Conservation (phyloP, 2,888 invertebrate species). For the Drosophila multiciliata region DNA sequence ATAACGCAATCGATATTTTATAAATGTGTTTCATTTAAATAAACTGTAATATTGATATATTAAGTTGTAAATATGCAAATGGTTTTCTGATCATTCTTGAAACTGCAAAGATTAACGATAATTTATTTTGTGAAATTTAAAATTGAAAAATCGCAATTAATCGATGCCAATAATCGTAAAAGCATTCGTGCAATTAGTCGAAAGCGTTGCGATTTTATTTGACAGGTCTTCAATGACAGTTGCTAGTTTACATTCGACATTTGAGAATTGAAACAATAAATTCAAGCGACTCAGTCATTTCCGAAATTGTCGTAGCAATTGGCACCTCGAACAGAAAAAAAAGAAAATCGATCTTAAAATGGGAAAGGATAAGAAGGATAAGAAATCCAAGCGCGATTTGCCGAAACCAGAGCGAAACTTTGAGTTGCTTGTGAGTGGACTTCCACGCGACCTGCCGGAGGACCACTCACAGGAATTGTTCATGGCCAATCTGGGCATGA, state of each 20-base stretch:
- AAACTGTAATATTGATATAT: constrained; percentile 1
- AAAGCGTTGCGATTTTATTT: background rate
- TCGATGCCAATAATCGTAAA: background rate
- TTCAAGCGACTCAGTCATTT: background rate
- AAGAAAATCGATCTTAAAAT: background rate
- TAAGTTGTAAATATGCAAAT: background rate
- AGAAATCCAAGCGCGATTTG: background rate
- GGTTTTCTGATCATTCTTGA: background rate
- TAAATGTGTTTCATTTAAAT: constrained; percentile 8
- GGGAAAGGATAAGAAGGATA: background rate
- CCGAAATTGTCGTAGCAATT: background rate
- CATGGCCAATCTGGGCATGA: too few relatives aligned
- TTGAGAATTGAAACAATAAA: background rate
- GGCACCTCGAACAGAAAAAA: background rate
- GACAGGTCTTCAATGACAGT: background rate
- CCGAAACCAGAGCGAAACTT: background rate
- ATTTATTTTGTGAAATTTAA: background rate
- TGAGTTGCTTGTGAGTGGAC: background rate
- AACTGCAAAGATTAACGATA: background rate
- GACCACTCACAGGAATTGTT: constrained; percentile 8
- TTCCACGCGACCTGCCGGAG: background rate
- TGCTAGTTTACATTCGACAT: constrained; percentile 1
- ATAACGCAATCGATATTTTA: constrained; percentile 4
- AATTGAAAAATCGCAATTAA: background rate
- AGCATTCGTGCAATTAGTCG: background rate